Evolutionary conservation across 2,888 invertebrate genomes (phyloP).

Genomic region (Agrilus biguttatus): DNA sequence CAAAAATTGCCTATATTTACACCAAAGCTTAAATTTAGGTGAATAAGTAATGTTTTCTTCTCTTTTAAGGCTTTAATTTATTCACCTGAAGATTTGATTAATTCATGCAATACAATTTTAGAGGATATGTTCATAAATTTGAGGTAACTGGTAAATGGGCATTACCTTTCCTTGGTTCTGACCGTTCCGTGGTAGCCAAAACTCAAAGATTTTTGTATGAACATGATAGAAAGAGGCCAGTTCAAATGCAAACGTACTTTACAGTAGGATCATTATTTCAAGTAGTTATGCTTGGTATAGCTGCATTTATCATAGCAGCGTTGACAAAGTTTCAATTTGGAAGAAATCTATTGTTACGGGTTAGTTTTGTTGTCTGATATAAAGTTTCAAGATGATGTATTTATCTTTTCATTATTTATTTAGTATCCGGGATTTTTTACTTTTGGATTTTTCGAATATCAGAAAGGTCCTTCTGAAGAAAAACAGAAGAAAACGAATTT

Average conservation of each 20-base stretch:
- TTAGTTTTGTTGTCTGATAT: conserved; percentile 18
- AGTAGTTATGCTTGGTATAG: conserved; percentile 36
- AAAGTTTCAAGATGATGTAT: neutral
- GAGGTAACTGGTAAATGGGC: conserved; percentile 11
- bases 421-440: conserved; percentile 43
- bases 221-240: conserved; percentile 53
- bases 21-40: conserved; percentile 44
- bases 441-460: conserved; percentile 45
- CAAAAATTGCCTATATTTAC: conserved; percentile 44
- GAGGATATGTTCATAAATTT: conserved; percentile 10
- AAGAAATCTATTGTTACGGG: conserved; percentile 47
- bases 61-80: neutral
- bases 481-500: conserved; percentile 47
- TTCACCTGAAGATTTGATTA: neutral
- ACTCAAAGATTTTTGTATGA: conserved; percentile 66
- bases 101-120: conserved; percentile 3
- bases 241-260: conserved; percentile 61
- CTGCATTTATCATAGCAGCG: conserved; percentile 45
- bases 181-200: conserved; percentile 67
- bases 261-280: conserved; percentile 33
- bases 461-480: conserved; percentile 48
- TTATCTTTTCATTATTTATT: conserved; percentile 1
- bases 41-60: conserved; percentile 15
- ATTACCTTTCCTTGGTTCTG: conserved; percentile 70
- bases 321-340: conserved; percentile 46